Conservation (phyloP, 2,888 invertebrate species). For the Bhutanitis thaidina region DNA sequence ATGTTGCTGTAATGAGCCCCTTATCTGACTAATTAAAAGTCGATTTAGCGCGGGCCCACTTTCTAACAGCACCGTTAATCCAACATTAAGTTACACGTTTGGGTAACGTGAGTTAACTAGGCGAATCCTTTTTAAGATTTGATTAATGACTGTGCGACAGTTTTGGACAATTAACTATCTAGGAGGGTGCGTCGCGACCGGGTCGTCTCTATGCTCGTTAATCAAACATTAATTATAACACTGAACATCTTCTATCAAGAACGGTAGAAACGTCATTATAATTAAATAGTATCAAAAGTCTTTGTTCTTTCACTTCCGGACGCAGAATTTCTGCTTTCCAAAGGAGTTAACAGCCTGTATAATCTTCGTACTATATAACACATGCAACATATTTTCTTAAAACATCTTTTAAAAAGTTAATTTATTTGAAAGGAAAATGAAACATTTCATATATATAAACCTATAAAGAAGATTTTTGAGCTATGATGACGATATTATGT, state of each 20-base stretch:
- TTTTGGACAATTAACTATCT: constrained; percentile 33
- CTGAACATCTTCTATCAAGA: neutral
- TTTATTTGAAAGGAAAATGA: no score
- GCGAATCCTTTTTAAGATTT: constrained; percentile 51
- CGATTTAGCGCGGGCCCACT: constrained; percentile 64
- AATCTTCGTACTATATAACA: no score
- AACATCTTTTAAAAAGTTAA: no score
- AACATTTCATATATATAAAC: no score
- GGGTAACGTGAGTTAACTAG: constrained; percentile 50
- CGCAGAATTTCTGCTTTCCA: no score
- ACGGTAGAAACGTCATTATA: neutral
- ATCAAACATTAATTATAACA: constrained; percentile 10
- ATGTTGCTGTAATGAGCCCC: constrained; percentile 70
- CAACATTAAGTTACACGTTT: constrained; percentile 30
- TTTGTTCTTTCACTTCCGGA: no score
- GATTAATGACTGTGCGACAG: constrained; percentile 45
- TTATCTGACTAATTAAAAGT: constrained; percentile 78
- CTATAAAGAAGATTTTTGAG: no score
- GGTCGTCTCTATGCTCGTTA: constrained; percentile 1
- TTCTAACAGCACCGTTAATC: constrained; percentile 52
- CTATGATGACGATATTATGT: no score
- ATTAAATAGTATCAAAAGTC: neutral
- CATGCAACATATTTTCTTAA: no score
- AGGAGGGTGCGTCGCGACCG: constrained; percentile 25
- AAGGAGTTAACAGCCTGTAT: no score